Evolutionary conservation across 2,113 vertebrate genomes (phyloP), one percentile per base, ranked within the genome.

Genomic region (Pelecanus crispus): DNA sequence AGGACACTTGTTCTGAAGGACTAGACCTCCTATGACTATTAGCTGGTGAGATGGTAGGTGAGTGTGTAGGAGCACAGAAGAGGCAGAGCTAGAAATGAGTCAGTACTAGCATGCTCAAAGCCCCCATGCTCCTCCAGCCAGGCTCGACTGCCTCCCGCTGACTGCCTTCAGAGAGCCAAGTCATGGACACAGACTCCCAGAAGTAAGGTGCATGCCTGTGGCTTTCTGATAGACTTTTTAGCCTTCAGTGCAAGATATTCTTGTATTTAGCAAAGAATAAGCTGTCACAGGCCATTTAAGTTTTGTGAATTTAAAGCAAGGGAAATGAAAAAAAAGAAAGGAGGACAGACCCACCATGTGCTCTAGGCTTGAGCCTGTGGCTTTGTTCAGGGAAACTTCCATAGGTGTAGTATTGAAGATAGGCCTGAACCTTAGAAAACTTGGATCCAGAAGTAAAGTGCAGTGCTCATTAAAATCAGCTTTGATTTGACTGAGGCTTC

Each of bases 21-120:
- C 32, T 26, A 49, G 24, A 7, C 25, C 47, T 58, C 16, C 49
- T 49, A 5, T 0, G 0, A 13, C 67, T 56, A 31, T 50, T 59
- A 70, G 40, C 29, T 81, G 47, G 29, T 66, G 56, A 66, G 34
- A 49, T 1, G 3, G 36, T 22, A 40, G 32, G 11, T 56, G 47
- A 55, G 36, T 8, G n/a, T 59, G 45, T 13, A 32, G 32, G 52
- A 84, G 29, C 17, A 32, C 25, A 56, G 61, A 55, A 61, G n/a
- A 45, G 29, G 25, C 21, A 79, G 66, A 75, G 36, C 14, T 56
- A 50, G 72, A 66, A 61, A 65, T 1, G 0, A 45, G 24, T 19
- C 32, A 32, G 38, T 14, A 31, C 13, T 1, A 24, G 8, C 8
- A 17, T 0, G 2, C 32, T n/a, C 0, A 2, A 55, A 70, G 29